Evolutionary conservation across 1,140 invertebrate genomes (phyloP), one percentile per base, ranked within the genome.

Genomic region (Solenopsis fugax): DNA sequence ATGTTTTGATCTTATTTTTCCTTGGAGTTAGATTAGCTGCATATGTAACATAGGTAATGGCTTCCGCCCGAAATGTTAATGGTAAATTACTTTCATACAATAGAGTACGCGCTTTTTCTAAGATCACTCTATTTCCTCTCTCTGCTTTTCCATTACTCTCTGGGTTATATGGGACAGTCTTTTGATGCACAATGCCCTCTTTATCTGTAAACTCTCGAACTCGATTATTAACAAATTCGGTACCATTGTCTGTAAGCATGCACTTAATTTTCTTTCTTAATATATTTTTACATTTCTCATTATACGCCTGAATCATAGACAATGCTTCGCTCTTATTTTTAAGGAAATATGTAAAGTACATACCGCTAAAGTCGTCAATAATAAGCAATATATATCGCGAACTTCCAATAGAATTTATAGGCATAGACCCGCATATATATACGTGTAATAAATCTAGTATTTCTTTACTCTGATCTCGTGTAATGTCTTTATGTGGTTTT

Each of bases 141-240:
- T 75, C 54, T 58, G 45, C 54, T 16, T 75, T 75, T 12, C 37
- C 54, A 3, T 75, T 75, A n/a, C 13, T 75, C 16, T 75, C n/a
- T 0, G 54, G 72, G 7, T 75, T 58, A 21, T 58, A 58, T 1
- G 34, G 34, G 0, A 75, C 54, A 1, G 34, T 75, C 3, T 75
- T 56, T 41, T 75, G 72, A 10, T 75, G n/a, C 4, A 41, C n/a
- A 0, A 58, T 75, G 16, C n/a, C 34, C 1, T 41, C 18, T 4
- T 16, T 24, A 6, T 24, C 18, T 5, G 12, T 41, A 24, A 41
- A 7, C 1, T 56, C 34, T 0, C 10, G 4, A 13, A 75, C 45
- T 7, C 41, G 0, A 6, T 45, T 45, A 16, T 56, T 75, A 0
- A 58, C 9, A n/a, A 75, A 75, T 18, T 58, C 52, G 0, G 1